Evolutionary conservation across 2,113 vertebrate species (phyloP).

Genomic region (Acrocephalus kingi): DNA sequence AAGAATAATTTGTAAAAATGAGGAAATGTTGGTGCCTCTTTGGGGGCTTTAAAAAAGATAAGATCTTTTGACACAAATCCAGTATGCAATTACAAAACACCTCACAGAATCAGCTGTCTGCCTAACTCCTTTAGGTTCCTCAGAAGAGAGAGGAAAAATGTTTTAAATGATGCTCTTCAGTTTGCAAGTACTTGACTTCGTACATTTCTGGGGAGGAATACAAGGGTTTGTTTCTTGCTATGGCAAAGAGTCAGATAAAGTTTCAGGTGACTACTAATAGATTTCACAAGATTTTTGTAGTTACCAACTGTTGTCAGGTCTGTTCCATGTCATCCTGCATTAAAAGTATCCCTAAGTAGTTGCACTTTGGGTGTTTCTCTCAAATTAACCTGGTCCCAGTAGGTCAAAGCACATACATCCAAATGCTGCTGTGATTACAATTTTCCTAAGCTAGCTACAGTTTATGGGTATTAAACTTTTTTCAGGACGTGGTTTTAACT

Average conservation of each 20-base stretch:
- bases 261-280: not conserved
- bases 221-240: not conserved
- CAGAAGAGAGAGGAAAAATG: not conserved
- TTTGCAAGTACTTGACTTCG: not conserved
- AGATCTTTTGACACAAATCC: not conserved
- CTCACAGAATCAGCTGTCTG: not conserved
- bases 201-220: not conserved
- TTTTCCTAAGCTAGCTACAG: not conserved
- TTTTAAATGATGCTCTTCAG: not conserved
- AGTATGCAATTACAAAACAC: not conserved
- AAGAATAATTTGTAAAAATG: not conserved
- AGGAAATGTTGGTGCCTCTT: not conserved
- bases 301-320: not conserved
- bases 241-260: not conserved
- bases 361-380: not conserved
- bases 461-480: constrained; percentile 4
- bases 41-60: not conserved
- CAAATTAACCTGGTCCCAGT: not conserved
- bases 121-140: not conserved
- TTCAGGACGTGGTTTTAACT: not conserved
- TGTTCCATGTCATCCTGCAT: not conserved
- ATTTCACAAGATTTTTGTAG: not conserved
- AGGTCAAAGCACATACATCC: not conserved
- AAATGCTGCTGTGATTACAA: not conserved
- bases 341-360: not conserved